These are phyloP conservation scores for Oryctes rhinoceros DNA, from an alignment of 1,140 invertebrate species.

Conservation along the genomic window DNA sequence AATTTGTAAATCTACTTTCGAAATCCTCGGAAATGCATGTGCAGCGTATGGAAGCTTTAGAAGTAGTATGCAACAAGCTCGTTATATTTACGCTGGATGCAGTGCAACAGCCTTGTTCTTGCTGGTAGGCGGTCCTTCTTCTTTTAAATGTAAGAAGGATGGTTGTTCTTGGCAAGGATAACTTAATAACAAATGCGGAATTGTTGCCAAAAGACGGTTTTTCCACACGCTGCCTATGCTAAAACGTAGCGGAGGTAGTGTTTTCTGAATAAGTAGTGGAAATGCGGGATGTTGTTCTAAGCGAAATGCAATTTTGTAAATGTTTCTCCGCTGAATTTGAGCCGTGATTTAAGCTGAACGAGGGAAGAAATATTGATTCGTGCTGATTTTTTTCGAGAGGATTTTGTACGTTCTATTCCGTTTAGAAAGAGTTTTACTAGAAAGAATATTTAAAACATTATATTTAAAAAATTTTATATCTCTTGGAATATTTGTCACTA, in stretches of 20 bases:
- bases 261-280: background rate
- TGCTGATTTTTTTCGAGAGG: background rate
- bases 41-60: background rate
- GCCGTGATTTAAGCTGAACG: background rate
- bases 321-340: background rate
- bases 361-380: background rate
- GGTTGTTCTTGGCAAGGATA: slow-evolving; percentile 5
- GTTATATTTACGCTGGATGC: background rate
- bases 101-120: background rate
- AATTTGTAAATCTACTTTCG: too few relatives aligned
- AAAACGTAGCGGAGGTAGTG: background rate
- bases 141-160: background rate
- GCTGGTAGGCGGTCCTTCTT: background rate
- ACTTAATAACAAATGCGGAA: slow-evolving; percentile 25
- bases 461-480: background rate
- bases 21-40: too few relatives aligned
- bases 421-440: background rate
- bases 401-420: background rate
- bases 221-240: background rate
- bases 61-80: background rate
- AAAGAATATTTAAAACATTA: background rate
- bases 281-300: background rate
- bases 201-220: background rate
- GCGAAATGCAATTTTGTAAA: slow-evolving; percentile 10
- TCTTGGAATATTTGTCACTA: too few relatives aligned